Base-by-base conservation (phyloP, 2,797 vertebrate species). In the Tangara arthus region DNA sequence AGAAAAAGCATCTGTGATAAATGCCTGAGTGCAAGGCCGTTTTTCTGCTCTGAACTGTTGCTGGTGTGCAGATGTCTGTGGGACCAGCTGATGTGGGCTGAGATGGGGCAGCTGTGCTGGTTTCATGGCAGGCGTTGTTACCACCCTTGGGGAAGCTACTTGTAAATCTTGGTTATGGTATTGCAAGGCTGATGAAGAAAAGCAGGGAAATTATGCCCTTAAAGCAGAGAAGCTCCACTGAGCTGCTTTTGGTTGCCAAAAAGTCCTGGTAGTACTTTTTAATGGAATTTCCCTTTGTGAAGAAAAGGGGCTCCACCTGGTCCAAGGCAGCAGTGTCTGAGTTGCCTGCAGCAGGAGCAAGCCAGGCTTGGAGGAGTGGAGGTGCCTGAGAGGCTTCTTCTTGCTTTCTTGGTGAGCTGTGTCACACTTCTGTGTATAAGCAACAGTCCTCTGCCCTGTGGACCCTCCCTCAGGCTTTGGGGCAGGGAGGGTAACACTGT, bases 1-100 rank as follows among this genome's bases (percentile, higher is more conserved):
- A 94, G 89, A 64, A 84, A 93, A 95, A 94, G 76, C 61, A 86
- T 37, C 65, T 4, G 13, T 95, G 87, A 81, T 87, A 87, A 95
- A 88, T 17, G 13, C 73, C 30, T 0, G 2, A 66, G 80, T 32
- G 37, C 63, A 68, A 86, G 75, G 78, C 63, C 1, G 1, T 82
- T 90, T 76, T 85, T 91, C 83, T 84, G 49, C 79, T 30, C 22
- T 81, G 85, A 86, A 20, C 59, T 76, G 71, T 72, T 86, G n/a
- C 73, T 76, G 70, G 27, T 50, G 55, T 70, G 82, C 85, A 79
- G 79, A 61, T 60, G 63, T 41, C 70, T 41, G 50, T 44, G 49
- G 59, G 56, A 61, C 15, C 61, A 71, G 69, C 84, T 92, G 79
- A 64, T 42, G 39, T 6, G 61, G 46, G 39, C 82, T 89, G 60